phyloP scores from a whole-genome alignment of 2,113 vertebrate species.

The Thryonomys swinderianus region DNA sequence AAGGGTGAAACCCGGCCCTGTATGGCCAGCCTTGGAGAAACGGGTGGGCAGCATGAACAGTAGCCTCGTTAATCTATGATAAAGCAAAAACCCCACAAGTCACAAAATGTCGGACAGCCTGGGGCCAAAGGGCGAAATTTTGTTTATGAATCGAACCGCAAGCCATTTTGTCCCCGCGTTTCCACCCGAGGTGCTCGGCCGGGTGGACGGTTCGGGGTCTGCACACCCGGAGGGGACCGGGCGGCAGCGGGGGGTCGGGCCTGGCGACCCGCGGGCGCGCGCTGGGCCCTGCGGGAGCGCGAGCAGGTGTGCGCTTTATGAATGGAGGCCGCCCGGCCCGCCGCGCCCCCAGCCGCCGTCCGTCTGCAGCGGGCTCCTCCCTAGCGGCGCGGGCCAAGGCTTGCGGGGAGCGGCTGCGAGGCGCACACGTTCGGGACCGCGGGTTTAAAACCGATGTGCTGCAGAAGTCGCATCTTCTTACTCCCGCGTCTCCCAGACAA shows the following conservation, averaged over 20 bases:
- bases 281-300: not conserved
- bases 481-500: constrained; percentile 41
- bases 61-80: not conserved
- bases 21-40: constrained; percentile 32
- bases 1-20: not conserved
- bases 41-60: not conserved
- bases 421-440: not conserved
- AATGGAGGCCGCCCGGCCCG: not conserved
- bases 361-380: not conserved
- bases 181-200: not conserved
- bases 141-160: not conserved
- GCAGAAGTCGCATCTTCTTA: not conserved
- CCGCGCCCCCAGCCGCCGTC: not conserved
- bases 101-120: constrained; percentile 75
- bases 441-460: not conserved
- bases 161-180: constrained; percentile 13
- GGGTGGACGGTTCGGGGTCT: not conserved
- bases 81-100: not conserved
- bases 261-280: not conserved
- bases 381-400: not conserved
- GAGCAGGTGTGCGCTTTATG: not conserved
- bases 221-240: not conserved
- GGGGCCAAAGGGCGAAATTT: constrained; percentile 39
- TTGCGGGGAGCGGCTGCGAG: not conserved
- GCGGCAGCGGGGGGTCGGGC: not conserved